Evolutionary conservation across 2,888 invertebrate genomes (phyloP), one percentile per base, ranked within the genome.

Genomic region (Ormyrus thymus): DNA sequence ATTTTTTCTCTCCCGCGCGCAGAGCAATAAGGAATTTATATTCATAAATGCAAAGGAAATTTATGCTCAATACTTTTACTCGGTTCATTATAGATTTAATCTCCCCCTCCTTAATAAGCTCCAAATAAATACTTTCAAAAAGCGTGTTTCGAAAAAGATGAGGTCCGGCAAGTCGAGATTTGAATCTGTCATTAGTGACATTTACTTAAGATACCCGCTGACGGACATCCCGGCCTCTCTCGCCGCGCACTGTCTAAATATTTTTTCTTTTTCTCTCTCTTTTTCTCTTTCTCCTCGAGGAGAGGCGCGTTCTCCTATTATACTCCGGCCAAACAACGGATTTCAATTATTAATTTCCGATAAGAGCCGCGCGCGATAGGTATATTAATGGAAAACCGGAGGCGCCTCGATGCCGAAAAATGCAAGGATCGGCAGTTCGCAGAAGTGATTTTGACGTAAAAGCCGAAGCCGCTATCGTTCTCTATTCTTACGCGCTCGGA

Each of bases 401-500:
- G 29, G 29, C 3, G 29, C 29, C 29, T 29, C 29, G 29, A 29
- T 29, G 29, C 29, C 29, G 29, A 29, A 29, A 29, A 29, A 29
- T 29, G 29, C 29, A 29, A 29, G 29, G 29, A 29, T 29, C 29
- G 3, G 29, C 29, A 61, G n/a, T 71, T 61, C 61, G 51, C n/a
- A 10, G 76, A 58, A 70, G 9, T 50, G 15, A 76, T 70, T 62
- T 29, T 58, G 7, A 65, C 58, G 76, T 46, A 76, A 76, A 76
- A 58, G 13, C 29, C 13, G 58, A 51, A 29, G 43, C 45, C 2
- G 46, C 51, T 13, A 15, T 6, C 53, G 45, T 58, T 56, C 69
- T 55, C 65, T 13, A 58, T 62, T 61, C 46, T 61, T 46, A 62
- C 7, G 9, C 29, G 29, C 29, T 29, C 29, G 29, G 29, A 29